Evolutionary conservation across 2,113 vertebrate species (phyloP), one percentile per base, ranked within the genome.

Genomic region (Diphyllodes magnificus): DNA sequence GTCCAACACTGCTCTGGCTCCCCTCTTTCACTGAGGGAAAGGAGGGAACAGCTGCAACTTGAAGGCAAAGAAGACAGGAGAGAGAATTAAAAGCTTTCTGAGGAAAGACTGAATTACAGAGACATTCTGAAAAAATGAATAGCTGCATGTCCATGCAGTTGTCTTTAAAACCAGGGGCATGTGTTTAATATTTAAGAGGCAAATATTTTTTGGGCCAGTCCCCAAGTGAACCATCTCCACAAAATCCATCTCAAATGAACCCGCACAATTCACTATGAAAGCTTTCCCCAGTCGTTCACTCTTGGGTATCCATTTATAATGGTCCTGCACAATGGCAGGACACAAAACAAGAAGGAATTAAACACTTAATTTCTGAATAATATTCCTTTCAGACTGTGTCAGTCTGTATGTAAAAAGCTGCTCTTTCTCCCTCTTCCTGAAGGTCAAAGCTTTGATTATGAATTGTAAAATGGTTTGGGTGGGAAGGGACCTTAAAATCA

Each of bases 1-100:
- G 23, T 20, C 12, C 8, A 28, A 5, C 0, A 0, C 50, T 54
- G 35, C 59, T 76, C 59, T 80, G 71, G 53, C 82, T 76, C 27
- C 33, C 45, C 30, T 47, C 33, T 24, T 27, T 53, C 40, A 15
- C 17, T 10, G 11, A 75, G 22, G 49, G 30, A 61, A 77, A 73
- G 54, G 51, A 88, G 54, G 47, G 15, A 76, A 81, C 3, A 81
- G 40, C 17, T 3, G 15, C 45, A 71, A 10, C 40, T 54, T 35
- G 57, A 85, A 56, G 39, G 28, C 30, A 91, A 78, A 57, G 42
- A 57, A 60, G 21, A 47, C 4, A 2, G 21, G 25, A 86, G 33
- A 39, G 35, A 45, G 18, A 81, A 83, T 42, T 3, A 57, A 57
- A 69, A 53, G 35, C 40, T 72, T 82, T 73, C 64, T 61, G 72